Conservation (phyloP, 2,888 invertebrate species). For the Temnothorax rugatulus region DNA sequence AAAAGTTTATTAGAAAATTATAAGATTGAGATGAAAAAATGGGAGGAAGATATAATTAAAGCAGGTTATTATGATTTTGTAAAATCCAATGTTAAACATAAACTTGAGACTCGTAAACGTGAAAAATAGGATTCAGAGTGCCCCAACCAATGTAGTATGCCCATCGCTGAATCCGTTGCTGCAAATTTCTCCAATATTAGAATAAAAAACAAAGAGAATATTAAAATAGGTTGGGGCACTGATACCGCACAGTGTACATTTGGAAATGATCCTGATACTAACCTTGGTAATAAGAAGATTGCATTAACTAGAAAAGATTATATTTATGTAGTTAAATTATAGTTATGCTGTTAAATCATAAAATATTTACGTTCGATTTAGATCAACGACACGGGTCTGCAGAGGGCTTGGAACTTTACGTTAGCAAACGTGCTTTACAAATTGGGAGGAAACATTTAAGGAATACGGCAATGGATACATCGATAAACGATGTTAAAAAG, state of each 20-base stretch:
- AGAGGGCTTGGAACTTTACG: background rate
- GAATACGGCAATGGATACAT: background rate
- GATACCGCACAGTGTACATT: background rate
- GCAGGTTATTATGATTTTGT: slow-evolving; percentile 25
- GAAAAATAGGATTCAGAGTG: slow-evolving; percentile 49
- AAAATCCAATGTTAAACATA: slow-evolving; percentile 3
- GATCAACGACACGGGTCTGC: slow-evolving; percentile 7
- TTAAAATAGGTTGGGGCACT: slow-evolving; percentile 54
- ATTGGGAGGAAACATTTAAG: background rate
- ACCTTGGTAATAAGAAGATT: slow-evolving; percentile 25
- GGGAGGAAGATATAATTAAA: slow-evolving; percentile 38
- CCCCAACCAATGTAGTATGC: slow-evolving; percentile 28
- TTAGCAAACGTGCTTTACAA: background rate
- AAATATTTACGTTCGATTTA: background rate
- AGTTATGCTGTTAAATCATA: background rate
- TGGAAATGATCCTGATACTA: background rate
- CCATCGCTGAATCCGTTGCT: slow-evolving; percentile 16
- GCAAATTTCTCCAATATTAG: slow-evolving; percentile 11
- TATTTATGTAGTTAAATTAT: background rate
- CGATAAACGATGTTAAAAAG: background rate
- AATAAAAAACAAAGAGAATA: slow-evolving; percentile 28
- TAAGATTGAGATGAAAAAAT: slow-evolving; percentile 25
- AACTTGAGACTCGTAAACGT: background rate
- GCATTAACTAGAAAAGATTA: background rate
- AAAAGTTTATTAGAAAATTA: slow-evolving; percentile 17